phyloP scores from a whole-genome alignment of 2,113 vertebrate genomes.

The Sturnus vulgaris region DNA sequence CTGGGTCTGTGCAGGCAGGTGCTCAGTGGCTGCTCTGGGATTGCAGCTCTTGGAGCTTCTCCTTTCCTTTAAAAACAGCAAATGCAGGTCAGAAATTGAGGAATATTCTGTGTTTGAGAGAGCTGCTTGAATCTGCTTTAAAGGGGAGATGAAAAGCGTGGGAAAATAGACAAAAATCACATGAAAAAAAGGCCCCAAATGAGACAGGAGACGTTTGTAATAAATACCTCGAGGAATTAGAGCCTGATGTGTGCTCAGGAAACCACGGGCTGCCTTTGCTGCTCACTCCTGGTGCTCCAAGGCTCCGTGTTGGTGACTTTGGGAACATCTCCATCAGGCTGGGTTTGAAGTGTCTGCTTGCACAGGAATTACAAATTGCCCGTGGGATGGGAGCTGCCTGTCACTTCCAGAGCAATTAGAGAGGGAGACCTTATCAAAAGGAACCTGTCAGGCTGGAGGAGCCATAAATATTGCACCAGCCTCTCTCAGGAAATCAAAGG shows the following conservation, averaged over 20 bases:
- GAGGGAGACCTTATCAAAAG: conserved; percentile 68
- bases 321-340: background rate
- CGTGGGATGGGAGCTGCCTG: conserved; percentile 59
- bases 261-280: background rate
- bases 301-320: background rate
- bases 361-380: conserved; percentile 63
- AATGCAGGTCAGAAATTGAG: background rate
- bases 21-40: background rate
- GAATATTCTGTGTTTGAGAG: background rate
- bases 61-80: background rate
- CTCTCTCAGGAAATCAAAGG: conserved; percentile 64
- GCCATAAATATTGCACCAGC: conserved; percentile 64
- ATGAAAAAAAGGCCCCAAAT: background rate
- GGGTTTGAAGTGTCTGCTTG: conserved; percentile 51
- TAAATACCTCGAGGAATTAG: background rate
- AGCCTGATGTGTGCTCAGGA: background rate
- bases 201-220: background rate
- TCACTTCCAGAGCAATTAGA: conserved; percentile 73
- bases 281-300: background rate
- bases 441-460: conserved; percentile 53
- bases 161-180: background rate
- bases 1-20: background rate
- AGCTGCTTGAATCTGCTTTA: background rate
- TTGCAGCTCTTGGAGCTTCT: background rate
- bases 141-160: background rate